Evolutionary conservation across 1,140 invertebrate genomes (phyloP).

Genomic region (Dendrolimus kikuchii): DNA sequence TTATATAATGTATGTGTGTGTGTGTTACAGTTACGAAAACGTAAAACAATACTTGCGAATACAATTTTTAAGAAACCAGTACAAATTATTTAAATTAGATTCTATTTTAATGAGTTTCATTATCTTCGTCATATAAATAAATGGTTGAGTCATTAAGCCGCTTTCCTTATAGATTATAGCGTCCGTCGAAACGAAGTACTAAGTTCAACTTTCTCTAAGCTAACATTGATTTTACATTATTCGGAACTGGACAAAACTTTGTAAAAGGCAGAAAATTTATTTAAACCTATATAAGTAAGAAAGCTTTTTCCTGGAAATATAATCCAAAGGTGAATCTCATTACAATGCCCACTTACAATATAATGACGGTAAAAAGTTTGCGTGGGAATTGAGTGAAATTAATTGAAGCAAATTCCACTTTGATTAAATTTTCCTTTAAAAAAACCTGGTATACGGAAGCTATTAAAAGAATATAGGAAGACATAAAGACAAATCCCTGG

Average conservation of each 20-base stretch:
- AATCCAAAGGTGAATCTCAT: constrained; percentile 19
- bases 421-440: too few species aligned
- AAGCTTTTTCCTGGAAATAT: constrained; percentile 11
- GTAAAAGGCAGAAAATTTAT: constrained; percentile 6
- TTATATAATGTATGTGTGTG: too few species aligned
- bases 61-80: too few species aligned
- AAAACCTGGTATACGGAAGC: too few species aligned
- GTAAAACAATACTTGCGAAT: too few species aligned
- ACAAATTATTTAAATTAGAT: too few species aligned
- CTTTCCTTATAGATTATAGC: not conserved
- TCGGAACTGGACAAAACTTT: constrained; percentile 5
- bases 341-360: constrained; percentile 16
- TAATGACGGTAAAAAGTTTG: constrained; percentile 9
- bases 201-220: not conserved
- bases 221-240: constrained; percentile 4
- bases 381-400: constrained; percentile 17
- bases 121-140: not conserved
- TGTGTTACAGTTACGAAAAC: too few species aligned
- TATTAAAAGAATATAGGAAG: too few species aligned
- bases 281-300: constrained; percentile 11
- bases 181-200: not conserved
- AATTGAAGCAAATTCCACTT: constrained; percentile 26
- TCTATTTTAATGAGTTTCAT: too few species aligned
- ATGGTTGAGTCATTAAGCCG: not conserved
- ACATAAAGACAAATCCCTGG: too few species aligned